Evolutionary conservation across 2,888 invertebrate genomes (phyloP).

Genomic region (Mayetiola destructor): DNA sequence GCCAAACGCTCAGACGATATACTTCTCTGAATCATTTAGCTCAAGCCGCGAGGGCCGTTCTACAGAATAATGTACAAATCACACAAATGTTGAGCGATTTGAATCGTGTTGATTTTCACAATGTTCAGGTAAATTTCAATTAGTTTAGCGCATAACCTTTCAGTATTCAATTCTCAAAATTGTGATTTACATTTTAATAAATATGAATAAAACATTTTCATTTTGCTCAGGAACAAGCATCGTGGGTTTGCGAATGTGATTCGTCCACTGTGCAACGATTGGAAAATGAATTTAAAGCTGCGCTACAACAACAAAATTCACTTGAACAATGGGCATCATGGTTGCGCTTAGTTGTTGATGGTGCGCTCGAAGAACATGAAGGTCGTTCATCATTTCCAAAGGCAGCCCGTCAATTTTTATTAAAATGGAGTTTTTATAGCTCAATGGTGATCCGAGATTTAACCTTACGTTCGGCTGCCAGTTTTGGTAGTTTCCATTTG

Average conservation of each 20-base stretch:
- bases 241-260: constrained; percentile 96
- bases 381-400: constrained; percentile 68
- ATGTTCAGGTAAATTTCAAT: constrained; percentile 90
- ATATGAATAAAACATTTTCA: too few relatives aligned
- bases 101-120: constrained; percentile 94
- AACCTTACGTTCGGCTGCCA: constrained; percentile 88
- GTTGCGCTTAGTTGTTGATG: constrained; percentile 86
- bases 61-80: constrained; percentile 89
- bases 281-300: constrained; percentile 86
- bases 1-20: constrained; percentile 87
- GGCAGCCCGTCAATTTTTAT: constrained; percentile 79
- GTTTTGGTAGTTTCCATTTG: constrained; percentile 97
- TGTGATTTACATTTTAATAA: too few relatives aligned
- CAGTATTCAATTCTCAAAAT: too few relatives aligned
- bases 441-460: constrained; percentile 97
- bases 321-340: constrained; percentile 96
- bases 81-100: constrained; percentile 93
- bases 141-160: too few relatives aligned
- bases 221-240: constrained; percentile 62
- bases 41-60: constrained; percentile 71
- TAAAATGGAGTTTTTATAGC: constrained; percentile 98
- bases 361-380: constrained; percentile 77
- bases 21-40: constrained; percentile 96
- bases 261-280: constrained; percentile 63
- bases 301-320: constrained; percentile 79